These are phyloP conservation scores for Notothenia coriiceps DNA, from an alignment of 2,113 vertebrate genomes.

Conservation along the genomic window DNA sequence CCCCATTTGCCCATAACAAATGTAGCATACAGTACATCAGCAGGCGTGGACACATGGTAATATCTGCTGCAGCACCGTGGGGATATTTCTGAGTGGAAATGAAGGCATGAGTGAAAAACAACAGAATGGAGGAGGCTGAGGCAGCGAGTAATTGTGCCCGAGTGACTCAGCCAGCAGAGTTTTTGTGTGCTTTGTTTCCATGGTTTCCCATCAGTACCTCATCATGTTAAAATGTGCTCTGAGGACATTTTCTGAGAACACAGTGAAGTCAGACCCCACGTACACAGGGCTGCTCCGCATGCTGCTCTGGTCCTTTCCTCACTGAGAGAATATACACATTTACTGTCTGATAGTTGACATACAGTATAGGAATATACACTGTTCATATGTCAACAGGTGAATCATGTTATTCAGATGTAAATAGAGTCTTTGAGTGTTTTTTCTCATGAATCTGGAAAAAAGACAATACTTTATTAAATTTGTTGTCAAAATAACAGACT, in stretches of 20 bases:
- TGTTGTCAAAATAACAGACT: neutral
- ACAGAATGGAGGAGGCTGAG: conserved; percentile 25
- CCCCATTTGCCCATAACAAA: neutral
- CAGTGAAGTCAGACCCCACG: conserved; percentile 33
- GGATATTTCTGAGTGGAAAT: conserved; percentile 9
- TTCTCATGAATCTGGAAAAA: too few species aligned
- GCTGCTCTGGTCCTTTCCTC: conserved; percentile 1
- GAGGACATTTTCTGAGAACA: conserved; percentile 62
- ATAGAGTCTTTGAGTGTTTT: neutral
- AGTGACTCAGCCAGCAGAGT: conserved; percentile 63
- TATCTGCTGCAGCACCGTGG: neutral
- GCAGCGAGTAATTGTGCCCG: conserved; percentile 53
- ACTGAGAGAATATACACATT: neutral
- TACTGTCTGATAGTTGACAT: neutral
- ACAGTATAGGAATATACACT: neutral
- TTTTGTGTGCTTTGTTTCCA: conserved; percentile 71
- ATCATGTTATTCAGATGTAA: neutral
- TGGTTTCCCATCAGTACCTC: conserved; percentile 71
- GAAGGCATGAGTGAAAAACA: conserved; percentile 38
- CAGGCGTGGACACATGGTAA: neutral
- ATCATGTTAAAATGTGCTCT: conserved; percentile 47
- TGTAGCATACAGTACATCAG: neutral
- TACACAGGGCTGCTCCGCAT: conserved; percentile 9
- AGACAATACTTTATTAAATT: neutral
- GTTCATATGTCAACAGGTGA: neutral